Evolutionary conservation across 2,113 vertebrate genomes (phyloP).

Genomic region (Monopterus albus): DNA sequence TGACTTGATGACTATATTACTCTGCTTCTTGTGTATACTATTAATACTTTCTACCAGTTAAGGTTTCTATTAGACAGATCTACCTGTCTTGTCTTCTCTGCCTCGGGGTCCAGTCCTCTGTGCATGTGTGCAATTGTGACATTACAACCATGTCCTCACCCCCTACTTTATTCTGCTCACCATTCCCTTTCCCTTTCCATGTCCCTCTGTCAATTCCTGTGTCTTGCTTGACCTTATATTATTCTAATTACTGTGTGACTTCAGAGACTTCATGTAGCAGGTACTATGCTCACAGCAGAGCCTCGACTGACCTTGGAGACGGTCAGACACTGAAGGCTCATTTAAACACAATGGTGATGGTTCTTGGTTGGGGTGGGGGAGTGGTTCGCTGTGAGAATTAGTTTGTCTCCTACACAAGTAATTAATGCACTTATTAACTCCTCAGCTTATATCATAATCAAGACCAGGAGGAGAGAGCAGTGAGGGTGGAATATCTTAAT

Average conservation of each 20-base stretch:
- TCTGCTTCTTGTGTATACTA: too few relatives aligned
- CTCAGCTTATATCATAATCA: conserved; percentile 64
- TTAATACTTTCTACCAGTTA: too few relatives aligned
- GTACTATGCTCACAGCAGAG: conserved; percentile 26
- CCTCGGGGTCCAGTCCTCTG: too few relatives aligned
- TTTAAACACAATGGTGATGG: conserved; percentile 40
- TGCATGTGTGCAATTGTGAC: too few relatives aligned
- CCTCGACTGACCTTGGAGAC: conserved; percentile 56
- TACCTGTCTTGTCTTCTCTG: too few relatives aligned
- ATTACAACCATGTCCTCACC: conserved; percentile 15
- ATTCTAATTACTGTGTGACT: conserved; percentile 68
- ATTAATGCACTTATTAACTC: conserved; percentile 79
- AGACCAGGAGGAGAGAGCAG: conserved; percentile 35
- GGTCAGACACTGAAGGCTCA: conserved; percentile 52
- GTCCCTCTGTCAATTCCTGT: not conserved
- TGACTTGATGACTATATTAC: too few relatives aligned
- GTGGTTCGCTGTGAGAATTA: conserved; percentile 53
- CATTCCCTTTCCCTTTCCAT: not conserved
- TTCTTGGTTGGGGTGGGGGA: conserved; percentile 32
- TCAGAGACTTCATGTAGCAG: conserved; percentile 39
- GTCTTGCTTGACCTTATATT: conserved; percentile 61
- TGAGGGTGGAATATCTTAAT: conserved; percentile 58
- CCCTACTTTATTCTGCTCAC: not conserved
- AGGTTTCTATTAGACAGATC: too few relatives aligned
- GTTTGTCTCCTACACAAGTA: conserved; percentile 72